phyloP scores from a whole-genome alignment of 2,797 vertebrate species.

The Anomalospiza imberbis region DNA sequence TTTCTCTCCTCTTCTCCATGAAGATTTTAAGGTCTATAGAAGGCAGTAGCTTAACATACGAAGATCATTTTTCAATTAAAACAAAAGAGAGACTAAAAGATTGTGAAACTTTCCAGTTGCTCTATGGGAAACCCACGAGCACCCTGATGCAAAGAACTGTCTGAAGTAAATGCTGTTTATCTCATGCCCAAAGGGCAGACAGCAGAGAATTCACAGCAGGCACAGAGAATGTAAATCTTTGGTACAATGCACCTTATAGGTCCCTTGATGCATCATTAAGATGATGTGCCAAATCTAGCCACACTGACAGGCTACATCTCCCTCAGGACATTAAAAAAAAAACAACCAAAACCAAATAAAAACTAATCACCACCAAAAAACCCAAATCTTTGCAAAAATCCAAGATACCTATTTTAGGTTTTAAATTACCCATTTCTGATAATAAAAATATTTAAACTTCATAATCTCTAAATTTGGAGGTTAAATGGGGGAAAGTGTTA shows the following conservation, averaged over 20 bases:
- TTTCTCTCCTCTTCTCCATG: background rate
- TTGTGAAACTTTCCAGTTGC: background rate
- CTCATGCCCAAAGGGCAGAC: background rate
- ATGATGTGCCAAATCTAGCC: background rate
- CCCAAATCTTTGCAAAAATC: background rate
- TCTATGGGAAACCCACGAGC: background rate
- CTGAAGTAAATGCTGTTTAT: background rate
- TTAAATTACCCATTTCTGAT: background rate
- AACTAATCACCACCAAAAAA: fast-evolving
- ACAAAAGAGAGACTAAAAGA: background rate
- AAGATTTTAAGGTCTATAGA: background rate
- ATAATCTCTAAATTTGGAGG: background rate
- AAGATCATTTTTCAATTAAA: background rate
- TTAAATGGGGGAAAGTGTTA: background rate
- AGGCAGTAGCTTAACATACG: background rate
- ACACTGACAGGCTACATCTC: background rate
- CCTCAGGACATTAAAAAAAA: background rate
- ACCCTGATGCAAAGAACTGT: background rate
- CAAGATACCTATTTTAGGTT: background rate
- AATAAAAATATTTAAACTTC: background rate
- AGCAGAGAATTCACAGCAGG: background rate
- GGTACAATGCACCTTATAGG: background rate
- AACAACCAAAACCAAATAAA: background rate
- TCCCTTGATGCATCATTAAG: conserved; percentile 41
- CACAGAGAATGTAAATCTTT: background rate